A percentile compares a stretch with the other conserved stretches of the same genome.
Evolutionary conservation across 2,113 vertebrate genomes (phyloP).

Genomic region (rabbit (Oryctolagus cuniculus)): DNA sequence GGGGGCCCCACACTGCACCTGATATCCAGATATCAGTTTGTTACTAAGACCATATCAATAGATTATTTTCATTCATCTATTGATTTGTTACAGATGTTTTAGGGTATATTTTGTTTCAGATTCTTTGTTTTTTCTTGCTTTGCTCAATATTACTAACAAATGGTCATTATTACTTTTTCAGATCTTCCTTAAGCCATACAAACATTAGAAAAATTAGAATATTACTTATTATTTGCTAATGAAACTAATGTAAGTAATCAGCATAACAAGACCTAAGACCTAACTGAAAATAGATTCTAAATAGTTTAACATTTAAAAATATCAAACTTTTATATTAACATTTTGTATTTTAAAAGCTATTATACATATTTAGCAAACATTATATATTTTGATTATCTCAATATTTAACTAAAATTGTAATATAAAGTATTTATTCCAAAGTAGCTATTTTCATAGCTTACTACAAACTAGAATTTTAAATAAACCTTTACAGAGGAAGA

Average conservation of each 20-base stretch:
- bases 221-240: neutral
- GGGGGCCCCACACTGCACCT: slow-evolving; percentile 45
- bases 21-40: slow-evolving; percentile 60
- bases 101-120: neutral
- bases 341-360: neutral
- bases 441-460: neutral
- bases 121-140: neutral
- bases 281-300: neutral
- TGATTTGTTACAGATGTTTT: neutral
- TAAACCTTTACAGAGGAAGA: neutral
- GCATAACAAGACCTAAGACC: neutral
- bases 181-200: neutral
- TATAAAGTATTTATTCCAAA: neutral
- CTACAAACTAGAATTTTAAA: neutral
- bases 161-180: neutral
- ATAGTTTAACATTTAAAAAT: neutral
- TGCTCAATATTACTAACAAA: neutral
- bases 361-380: neutral
- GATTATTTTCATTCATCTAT: slow-evolving; percentile 10
- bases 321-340: neutral
- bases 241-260: neutral
- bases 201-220: neutral
- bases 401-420: neutral
- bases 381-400: neutral
- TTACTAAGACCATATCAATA: slow-evolving; percentile 51